Evolutionary conservation across 2,113 vertebrate genomes (phyloP), one percentile per base, ranked within the genome.

Genomic region (Odontophorus gujanensis): DNA sequence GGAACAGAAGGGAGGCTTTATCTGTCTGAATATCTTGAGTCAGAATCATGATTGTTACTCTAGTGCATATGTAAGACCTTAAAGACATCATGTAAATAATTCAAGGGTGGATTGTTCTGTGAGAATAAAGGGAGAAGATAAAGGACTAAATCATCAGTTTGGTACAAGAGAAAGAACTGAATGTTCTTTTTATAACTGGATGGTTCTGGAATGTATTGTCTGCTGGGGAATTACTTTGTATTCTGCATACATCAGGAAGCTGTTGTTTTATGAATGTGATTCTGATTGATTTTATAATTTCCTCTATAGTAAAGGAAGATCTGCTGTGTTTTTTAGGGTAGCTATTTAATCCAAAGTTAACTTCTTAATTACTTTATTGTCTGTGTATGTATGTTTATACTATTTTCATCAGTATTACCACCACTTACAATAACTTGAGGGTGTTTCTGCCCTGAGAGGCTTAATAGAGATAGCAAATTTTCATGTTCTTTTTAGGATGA

Each of bases 401-500:
- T 58, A 36, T 43, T 94, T 96, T 81, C 63, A 22, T 16, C n/a
- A n/a, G 36, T 47, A 18, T 36, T 45, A 7, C 17, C 3, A 4
- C 19, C 51, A 78, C 43, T 45, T 84, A 16, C 48, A 47, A 0
- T 79, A 81, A 65, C 22, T 47, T 42, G 18, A 4, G 22, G n/a
- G 73, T 7, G 25, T 32, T 88, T 76, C 36, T 91, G 16, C 58
- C 12, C 34, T 36, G 59, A 82, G 55, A 9, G 63, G 1, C 15
- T 85, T 85, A 36, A 34, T 89, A 40, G 77, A 55, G 65, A 26
- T 34, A 12, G 36, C 16, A 48, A 81, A 1, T 63, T 91, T 81
- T 73, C 14, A 22, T 73, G 3, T 85, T 47, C 25, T 67, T 93
- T 95, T 89, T 94, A 99, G 99, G 91, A 98, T 98, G 95, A 99